Percentiles rank a stretch among this genome's conserved stretches.
Conservation (phyloP, 37 sponge, comb jelly and placozoan genomes). For the Axinella damicornis region DNA sequence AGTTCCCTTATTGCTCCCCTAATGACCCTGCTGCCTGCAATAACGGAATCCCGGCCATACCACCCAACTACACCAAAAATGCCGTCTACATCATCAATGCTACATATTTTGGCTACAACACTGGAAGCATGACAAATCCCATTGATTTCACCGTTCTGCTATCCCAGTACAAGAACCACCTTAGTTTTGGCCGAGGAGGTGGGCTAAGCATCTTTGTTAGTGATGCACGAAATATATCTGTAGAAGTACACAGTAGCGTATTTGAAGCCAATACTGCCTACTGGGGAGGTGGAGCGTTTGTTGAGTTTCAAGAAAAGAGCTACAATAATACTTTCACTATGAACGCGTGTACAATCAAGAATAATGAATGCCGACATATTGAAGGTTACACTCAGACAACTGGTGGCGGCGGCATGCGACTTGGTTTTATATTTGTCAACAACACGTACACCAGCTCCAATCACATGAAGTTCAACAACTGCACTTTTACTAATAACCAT, state of each 20-base stretch:
- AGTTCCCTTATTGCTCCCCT: slow-evolving; percentile 62
- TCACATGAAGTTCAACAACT: neutral
- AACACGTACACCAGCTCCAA: neutral
- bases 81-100: neutral
- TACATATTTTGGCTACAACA: slow-evolving; percentile 15
- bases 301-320: slow-evolving; percentile 55
- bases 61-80: neutral
- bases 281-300: slow-evolving; percentile 65
- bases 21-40: neutral
- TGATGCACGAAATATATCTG: slow-evolving; percentile 14
- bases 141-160: neutral
- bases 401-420: slow-evolving; percentile 57
- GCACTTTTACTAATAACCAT: slow-evolving; percentile 23
- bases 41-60: neutral
- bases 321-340: slow-evolving; percentile 29
- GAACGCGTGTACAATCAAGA: neutral
- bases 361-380: neutral
- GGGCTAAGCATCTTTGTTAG: slow-evolving; percentile 65
- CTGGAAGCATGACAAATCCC: neutral
- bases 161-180: slow-evolving; percentile 15
- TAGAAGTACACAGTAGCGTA: slow-evolving; percentile 14
- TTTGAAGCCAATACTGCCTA: slow-evolving; percentile 41
- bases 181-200: slow-evolving; percentile 57
- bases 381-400: neutral
- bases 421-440: slow-evolving; percentile 12